Conservation (phyloP, 2,797 vertebrate species). For the Tadarida brasiliensis region DNA sequence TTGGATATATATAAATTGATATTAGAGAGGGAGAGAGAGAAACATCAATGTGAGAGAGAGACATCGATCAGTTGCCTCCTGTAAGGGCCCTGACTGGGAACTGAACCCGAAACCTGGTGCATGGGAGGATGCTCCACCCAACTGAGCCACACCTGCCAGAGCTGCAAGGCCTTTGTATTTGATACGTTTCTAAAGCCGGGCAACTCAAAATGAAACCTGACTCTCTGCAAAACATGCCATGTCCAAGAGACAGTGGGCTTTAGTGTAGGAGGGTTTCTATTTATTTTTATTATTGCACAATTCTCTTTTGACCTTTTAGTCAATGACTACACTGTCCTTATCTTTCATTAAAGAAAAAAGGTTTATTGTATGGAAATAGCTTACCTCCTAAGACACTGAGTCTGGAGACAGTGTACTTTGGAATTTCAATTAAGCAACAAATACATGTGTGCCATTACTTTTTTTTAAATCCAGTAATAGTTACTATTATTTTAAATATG, state of each 20-base stretch:
- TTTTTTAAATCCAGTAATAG: background rate
- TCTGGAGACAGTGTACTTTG: background rate
- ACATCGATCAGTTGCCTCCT: background rate
- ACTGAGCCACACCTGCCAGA: background rate
- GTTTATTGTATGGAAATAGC: background rate
- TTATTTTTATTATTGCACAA: background rate
- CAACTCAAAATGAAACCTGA: background rate
- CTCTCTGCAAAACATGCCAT: background rate
- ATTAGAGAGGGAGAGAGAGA: background rate
- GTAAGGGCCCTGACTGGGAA: background rate
- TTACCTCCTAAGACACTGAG: background rate
- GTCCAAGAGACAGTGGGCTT: background rate
- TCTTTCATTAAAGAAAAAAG: background rate
- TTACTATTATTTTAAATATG: too few species aligned
- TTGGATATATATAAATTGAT: background rate
- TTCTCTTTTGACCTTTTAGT: background rate
- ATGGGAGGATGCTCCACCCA: background rate
- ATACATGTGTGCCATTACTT: background rate
- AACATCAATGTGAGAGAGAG: background rate
- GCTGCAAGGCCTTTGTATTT: background rate
- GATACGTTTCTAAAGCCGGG: background rate
- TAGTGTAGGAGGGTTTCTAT: background rate
- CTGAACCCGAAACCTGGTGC: fast-evolving
- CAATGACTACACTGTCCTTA: background rate
- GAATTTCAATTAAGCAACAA: conserved; percentile 32